Conservation (phyloP, 2,888 invertebrate genomes). For the Tachina fera region DNA sequence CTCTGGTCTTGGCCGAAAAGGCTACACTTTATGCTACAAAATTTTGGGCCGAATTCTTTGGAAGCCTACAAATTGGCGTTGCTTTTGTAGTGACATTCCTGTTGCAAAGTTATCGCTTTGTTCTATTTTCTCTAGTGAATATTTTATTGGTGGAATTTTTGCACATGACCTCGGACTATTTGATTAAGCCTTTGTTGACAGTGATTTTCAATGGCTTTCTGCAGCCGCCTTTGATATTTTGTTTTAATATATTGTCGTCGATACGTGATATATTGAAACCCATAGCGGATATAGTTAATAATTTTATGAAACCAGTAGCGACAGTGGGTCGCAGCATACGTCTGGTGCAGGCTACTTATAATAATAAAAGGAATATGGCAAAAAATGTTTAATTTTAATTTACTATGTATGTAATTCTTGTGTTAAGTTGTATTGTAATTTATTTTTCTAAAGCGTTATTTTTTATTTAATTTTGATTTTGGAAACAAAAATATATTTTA, state of each 20-base stretch:
- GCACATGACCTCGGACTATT: conserved; percentile 87
- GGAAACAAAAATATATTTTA: no score
- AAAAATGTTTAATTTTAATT: conserved; percentile 66
- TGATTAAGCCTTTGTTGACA: conserved; percentile 87
- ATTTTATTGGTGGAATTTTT: conserved; percentile 86
- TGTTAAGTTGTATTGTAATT: background rate
- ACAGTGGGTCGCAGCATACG: conserved; percentile 77
- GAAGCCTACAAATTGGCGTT: conserved; percentile 85
- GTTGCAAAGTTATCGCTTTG: conserved; percentile 85
- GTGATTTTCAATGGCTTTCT: conserved; percentile 86
- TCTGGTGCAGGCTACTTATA: conserved; percentile 77
- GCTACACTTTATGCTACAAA: conserved; percentile 85
- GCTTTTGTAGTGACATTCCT: conserved; percentile 86
- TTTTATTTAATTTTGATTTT: background rate
- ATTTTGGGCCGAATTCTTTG: conserved; percentile 88
- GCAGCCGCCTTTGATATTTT: conserved; percentile 87
- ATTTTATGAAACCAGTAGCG: conserved; percentile 80
- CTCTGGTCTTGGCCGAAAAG: conserved; percentile 85
- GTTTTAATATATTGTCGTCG: conserved; percentile 86
- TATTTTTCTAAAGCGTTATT: background rate
- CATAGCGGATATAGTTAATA: conserved; percentile 84
- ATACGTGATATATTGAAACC: conserved; percentile 86
- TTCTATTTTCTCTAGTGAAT: conserved; percentile 85
- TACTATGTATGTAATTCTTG: background rate
- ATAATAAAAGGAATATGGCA: conserved; percentile 73